Base-by-base conservation (phyloP, 2,113 vertebrate genomes). In the Oncorhynchus nerka region DNA sequence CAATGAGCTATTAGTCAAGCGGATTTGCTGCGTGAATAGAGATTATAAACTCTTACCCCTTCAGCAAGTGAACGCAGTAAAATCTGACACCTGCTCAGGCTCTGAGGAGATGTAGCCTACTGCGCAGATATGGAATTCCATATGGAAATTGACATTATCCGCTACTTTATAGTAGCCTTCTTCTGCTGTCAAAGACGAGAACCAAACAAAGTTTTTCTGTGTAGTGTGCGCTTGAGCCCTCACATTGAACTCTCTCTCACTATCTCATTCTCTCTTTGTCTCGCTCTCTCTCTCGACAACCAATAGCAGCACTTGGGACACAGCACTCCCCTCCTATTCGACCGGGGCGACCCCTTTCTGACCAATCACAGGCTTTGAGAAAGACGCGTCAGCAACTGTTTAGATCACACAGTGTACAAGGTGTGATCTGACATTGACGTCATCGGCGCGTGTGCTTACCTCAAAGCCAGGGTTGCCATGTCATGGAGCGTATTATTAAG, bases 341-440 rank as follows among this genome's bases (percentile, higher is more conserved):
- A 20, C 57, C 71, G 1, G 32, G 57, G 39, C 66, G 75, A 84
- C 80, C 81, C 75, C 73, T 70, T 81, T 85, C 66, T 22, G 24
- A 49, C 78, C 48, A 77, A 87, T 85, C 68, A 55, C 15, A 28
- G 20, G 16, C 15, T 11, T 1, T 4, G n/a, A 9, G 9, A 75
- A 48, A 26, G 59, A 32, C 30, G 67, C 71, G 75, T 81, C 80
- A 70, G 9, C 20, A 49, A 72, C 32, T 66, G 81, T 84, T 73
- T 77, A 76, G 7, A 5, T 13, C 45, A 24, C 68, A 61, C 73
- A 66, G 24, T 61, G 24, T 22, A 22, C 49, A 68, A 71, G 28
- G 67, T 45, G 70, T 89, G 87, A 89, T 91, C 90, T 84, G 71
- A 78, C n/a, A 83, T 71, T 91, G 88, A 91, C 86, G 82, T 82